A percentile compares a stretch with the other conserved stretches of the same genome.
Conservation (phyloP, 2,888 invertebrate species). For the Podabrus alpinus region DNA sequence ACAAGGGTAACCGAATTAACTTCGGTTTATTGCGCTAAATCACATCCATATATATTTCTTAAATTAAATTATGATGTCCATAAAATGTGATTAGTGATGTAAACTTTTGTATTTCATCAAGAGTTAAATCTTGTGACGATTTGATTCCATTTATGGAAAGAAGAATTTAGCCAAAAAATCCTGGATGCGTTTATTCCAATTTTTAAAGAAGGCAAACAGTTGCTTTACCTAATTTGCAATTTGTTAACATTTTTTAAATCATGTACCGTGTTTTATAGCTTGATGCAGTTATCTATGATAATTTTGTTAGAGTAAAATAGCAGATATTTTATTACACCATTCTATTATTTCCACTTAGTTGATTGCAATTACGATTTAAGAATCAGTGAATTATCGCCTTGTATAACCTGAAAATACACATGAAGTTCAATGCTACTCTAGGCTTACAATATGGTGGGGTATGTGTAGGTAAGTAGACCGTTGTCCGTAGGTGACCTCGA, state of each 20-base stretch:
- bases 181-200: too few relatives aligned
- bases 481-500: conserved; percentile 50
- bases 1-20: not conserved
- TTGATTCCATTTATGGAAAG: too few relatives aligned
- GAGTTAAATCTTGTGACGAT: too few relatives aligned
- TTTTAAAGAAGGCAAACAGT: not conserved
- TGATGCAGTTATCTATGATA: not conserved
- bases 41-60: not conserved
- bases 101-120: too few relatives aligned
- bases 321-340: not conserved
- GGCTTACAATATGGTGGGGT: conserved; percentile 40
- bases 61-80: not conserved
- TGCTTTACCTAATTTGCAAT: too few relatives aligned
- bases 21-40: not conserved
- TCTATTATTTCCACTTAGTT: conserved; percentile 10
- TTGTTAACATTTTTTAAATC: too few relatives aligned
- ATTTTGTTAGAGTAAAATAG: not conserved
- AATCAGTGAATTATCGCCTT: conserved; percentile 27
- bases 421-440: conserved; percentile 39
- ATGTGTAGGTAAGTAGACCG: conserved; percentile 54
- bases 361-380: conserved; percentile 19
- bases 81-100: not conserved
- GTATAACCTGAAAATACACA: conserved; percentile 34
- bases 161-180: too few relatives aligned
- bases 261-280: not conserved